A percentile compares a stretch with the other conserved stretches of the same genome.
phyloP scores from a whole-genome alignment of 1,140 invertebrate genomes.

The Phthorimaea operculella region DNA sequence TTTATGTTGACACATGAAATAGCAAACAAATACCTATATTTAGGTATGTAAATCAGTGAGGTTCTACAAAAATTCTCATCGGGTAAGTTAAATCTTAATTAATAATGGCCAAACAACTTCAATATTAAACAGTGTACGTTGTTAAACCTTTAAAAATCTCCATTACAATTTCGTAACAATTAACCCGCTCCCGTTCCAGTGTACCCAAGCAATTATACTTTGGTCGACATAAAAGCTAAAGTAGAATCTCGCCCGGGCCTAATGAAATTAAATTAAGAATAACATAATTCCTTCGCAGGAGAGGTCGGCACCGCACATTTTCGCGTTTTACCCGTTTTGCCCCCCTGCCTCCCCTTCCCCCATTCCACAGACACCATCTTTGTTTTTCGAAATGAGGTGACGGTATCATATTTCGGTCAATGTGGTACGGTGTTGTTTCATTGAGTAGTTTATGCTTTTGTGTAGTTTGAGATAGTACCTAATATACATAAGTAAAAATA shows the following conservation, averaged over 20 bases:
- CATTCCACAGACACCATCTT: constrained; percentile 28
- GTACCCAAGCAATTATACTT: constrained; percentile 12
- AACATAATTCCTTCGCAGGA: constrained; percentile 26
- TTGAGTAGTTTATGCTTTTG: no score
- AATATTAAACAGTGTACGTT: background rate
- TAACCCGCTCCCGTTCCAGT: constrained; percentile 1
- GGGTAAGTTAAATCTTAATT: no score
- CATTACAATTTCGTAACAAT: constrained; percentile 5
- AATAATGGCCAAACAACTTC: background rate
- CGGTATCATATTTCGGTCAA: constrained; percentile 17
- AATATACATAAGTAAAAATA: no score
- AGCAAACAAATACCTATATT: no score
- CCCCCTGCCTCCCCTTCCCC: constrained; percentile 1
- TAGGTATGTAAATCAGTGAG: no score
- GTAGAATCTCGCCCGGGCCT: constrained; percentile 26
- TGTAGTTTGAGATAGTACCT: no score
- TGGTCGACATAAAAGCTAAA: constrained; percentile 11
- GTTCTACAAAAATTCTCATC: no score
- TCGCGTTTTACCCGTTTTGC: constrained; percentile 6
- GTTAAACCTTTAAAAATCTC: constrained; percentile 2
- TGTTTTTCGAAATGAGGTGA: constrained; percentile 35
- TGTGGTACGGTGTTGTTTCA: background rate
- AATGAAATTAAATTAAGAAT: constrained; percentile 52
- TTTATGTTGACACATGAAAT: no score
- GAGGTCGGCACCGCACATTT: constrained; percentile 9